Percentiles rank a stretch among this genome's conserved stretches.
Conservation (phyloP, 1,140 invertebrate genomes). For the Mylabris phalerata region DNA sequence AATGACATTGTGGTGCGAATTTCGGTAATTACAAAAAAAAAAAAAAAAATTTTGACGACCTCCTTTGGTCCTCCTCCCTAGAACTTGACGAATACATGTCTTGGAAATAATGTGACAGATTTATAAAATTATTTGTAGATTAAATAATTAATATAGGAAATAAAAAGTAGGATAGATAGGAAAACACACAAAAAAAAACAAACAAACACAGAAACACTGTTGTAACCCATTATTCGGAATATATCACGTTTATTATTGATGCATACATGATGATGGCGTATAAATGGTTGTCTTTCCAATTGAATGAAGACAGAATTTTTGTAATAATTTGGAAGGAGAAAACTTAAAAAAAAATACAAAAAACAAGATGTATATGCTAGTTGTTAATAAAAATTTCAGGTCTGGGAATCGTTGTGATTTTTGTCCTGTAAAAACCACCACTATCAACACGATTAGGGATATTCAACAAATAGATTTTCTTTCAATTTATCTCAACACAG, state of each 20-base stretch:
- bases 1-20: too few species aligned
- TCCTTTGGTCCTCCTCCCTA: too few species aligned
- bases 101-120: background rate
- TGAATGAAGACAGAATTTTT: constrained; percentile 29
- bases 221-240: too few species aligned
- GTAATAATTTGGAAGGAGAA: constrained; percentile 13
- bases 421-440: too few species aligned
- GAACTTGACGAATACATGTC: too few species aligned
- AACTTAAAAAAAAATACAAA: constrained; percentile 1
- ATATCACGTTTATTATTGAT: constrained; percentile 18
- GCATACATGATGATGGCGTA: constrained; percentile 5
- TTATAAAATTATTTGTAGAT: constrained; percentile 11
- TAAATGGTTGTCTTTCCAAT: constrained; percentile 13
- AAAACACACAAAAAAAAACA: background rate
- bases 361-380: constrained; percentile 41
- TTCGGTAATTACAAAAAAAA: too few species aligned
- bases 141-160: background rate
- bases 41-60: too few species aligned
- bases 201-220: background rate
- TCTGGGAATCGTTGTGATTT: constrained; percentile 31
- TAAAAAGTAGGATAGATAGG: background rate
- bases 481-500: too few species aligned
- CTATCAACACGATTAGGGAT: too few species aligned
- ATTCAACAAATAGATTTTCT: too few species aligned
- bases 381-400: constrained; percentile 44